Base-by-base conservation (phyloP, 2,113 vertebrate genomes). In the Symphodus melops region DNA sequence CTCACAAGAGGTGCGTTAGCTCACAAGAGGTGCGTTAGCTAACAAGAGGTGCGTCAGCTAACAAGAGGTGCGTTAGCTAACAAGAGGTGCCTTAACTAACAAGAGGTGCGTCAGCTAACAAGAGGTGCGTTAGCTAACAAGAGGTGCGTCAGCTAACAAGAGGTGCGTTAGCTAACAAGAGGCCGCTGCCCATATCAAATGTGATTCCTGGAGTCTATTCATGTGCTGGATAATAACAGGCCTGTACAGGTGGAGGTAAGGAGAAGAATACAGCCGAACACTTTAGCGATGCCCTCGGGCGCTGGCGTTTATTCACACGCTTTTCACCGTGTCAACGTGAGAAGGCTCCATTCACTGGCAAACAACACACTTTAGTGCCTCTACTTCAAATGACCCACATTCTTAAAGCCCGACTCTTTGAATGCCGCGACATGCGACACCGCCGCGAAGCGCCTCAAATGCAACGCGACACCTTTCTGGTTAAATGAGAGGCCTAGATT, bases 301-400 rank as follows among this genome's bases (percentile, higher is more conserved):
- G 23, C 68, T 90, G 86, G 78, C 89, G 92, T 90, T 92, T 92
- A 85, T 93, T 93, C 92, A 90, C 90, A 90, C 85, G 89, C 90
- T 91, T 91, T 93, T 92, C 89, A 91, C 83, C 85, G 42, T 87
- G 91, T 92, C 91, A 92, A 90, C 11, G 82, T 93, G 92, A 93
- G 92, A 93, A 89, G 90, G 89, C 86, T 68, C 90, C 82, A 90
- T 93, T 93, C 90, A 93, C 16, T 62, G 92, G 89, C 88, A 79
- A 92, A 93, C 92, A 93, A 93, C 90, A 81, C 89, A 87, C 90
- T 92, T 93, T 92, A 93, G 87, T 92, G 89, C 65, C 82, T 90
- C 89, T 86, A 92, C 92, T 93, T 93, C 92, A 92, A 93, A 92
- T 93, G 92, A 92, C 91, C 90, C 92, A 92, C 92, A 93, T 93